Evolutionary conservation across 2,797 vertebrate species (phyloP).

Genomic region (Ctenopoma multispine): DNA sequence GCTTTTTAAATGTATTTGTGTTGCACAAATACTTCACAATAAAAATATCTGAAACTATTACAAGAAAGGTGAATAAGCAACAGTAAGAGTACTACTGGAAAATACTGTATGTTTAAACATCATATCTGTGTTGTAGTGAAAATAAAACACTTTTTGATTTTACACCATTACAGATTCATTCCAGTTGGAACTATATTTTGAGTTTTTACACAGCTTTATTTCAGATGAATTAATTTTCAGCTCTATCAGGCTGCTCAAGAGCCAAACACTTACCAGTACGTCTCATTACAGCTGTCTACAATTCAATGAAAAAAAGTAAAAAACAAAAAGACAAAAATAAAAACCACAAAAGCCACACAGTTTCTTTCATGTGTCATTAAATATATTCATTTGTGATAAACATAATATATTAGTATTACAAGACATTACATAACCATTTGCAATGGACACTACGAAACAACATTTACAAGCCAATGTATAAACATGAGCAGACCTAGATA

Average conservation of each 20-base stretch:
- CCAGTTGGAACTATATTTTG: conserved; percentile 4
- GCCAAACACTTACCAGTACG: conserved; percentile 85
- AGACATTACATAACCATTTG: conserved; percentile 90
- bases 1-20: background rate
- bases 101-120: background rate
- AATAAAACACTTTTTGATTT: background rate
- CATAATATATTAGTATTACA: conserved; percentile 99
- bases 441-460: conserved; percentile 92
- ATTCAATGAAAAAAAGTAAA: conserved; percentile 70
- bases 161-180: conserved; percentile 5
- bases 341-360: conserved; percentile 90
- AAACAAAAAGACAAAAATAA: conserved; percentile 72
- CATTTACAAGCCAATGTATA: conserved; percentile 91
- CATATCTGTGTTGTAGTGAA: background rate
- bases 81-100: background rate
- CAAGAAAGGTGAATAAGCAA: background rate
- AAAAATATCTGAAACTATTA: background rate
- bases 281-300: conserved; percentile 88
- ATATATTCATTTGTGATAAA: conserved; percentile 99
- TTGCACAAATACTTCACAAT: too few species aligned
- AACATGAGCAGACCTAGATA: conserved; percentile 77
- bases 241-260: conserved; percentile 87
- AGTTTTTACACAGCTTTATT: conserved; percentile 89
- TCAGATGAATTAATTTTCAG: conserved; percentile 90
- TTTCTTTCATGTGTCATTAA: conserved; percentile 96